A percentile compares a stretch with the other conserved stretches of the same genome.
Evolutionary conservation across 2,888 invertebrate species (phyloP).

Genomic region (Galerucella pusilla): DNA sequence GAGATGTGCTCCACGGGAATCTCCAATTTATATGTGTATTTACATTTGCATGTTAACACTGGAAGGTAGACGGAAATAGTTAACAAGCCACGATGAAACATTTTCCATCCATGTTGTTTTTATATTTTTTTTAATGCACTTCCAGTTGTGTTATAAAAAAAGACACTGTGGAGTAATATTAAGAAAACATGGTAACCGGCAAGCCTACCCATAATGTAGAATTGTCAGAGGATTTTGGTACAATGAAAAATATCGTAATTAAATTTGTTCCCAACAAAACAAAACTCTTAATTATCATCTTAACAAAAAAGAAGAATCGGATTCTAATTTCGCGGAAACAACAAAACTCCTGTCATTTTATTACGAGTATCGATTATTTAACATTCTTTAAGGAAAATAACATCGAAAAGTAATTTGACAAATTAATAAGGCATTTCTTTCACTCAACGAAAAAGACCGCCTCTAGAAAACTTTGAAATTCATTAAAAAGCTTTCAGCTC

Average conservation of each 20-base stretch:
- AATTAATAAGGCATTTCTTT: constrained; percentile 45
- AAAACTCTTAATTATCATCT: neutral
- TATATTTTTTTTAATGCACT: neutral
- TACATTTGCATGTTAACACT: constrained; percentile 27
- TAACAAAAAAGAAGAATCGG: neutral
- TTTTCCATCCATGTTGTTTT: neutral
- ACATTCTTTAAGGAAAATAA: constrained; percentile 11
- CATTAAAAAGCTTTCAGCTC: constrained; percentile 50
- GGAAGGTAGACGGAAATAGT: constrained; percentile 22
- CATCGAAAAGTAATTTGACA: constrained; percentile 37
- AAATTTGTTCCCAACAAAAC: neutral
- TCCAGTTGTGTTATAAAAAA: neutral
- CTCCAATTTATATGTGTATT: constrained; percentile 25
- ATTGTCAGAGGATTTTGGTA: neutral
- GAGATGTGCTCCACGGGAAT: constrained; percentile 16
- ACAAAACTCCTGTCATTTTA: neutral
- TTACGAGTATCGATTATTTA: constrained; percentile 24
- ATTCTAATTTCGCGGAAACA: neutral
- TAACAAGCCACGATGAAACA: constrained; percentile 13
- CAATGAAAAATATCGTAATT: neutral
- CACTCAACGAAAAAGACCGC: constrained; percentile 36
- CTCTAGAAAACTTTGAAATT: constrained; percentile 43
- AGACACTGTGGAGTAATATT: neutral
- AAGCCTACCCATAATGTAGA: neutral
- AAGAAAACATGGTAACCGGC: neutral